Evolutionary conservation across 2,888 invertebrate genomes (phyloP).

Genomic region (Gasteruption jaculator): DNA sequence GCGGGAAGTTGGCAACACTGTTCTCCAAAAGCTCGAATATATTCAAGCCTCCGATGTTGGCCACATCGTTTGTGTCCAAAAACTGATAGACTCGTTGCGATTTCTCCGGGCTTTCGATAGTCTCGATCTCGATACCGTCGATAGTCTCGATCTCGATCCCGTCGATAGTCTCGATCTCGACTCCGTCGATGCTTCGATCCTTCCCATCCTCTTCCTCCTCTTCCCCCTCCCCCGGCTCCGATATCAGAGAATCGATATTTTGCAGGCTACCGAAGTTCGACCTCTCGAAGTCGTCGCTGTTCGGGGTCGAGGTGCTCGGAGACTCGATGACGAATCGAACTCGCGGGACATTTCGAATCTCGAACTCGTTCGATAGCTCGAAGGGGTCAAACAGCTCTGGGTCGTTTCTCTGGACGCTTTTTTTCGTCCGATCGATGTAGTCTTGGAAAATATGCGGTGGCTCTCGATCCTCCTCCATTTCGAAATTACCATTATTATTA

Average conservation of each 20-base stretch:
- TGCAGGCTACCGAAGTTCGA: constrained; percentile 18
- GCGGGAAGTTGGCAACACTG: no score
- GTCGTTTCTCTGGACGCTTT: constrained; percentile 9
- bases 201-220: not conserved
- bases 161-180: constrained; percentile 7
- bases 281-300: constrained; percentile 23
- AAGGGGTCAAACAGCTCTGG: no score
- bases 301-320: constrained; percentile 28
- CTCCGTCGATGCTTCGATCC: not conserved
- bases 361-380: no score
- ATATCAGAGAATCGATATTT: constrained; percentile 20
- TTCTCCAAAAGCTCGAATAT: no score
- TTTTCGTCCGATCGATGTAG: constrained; percentile 40
- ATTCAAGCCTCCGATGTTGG: no score
- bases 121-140: constrained; percentile 6
- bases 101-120: constrained; percentile 4
- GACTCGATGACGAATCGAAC: constrained; percentile 42
- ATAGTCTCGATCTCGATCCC: constrained; percentile 7
- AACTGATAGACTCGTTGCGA: no score
- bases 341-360: constrained; percentile 24
- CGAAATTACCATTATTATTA: constrained; percentile 11
- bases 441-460: constrained; percentile 39
- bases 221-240: constrained; percentile 7
- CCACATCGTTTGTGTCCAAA: no score
- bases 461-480: constrained; percentile 13